Percentiles rank a stretch among this genome's conserved stretches.
Conservation (phyloP, 2,797 vertebrate genomes). For the Meriones psammophilus region DNA sequence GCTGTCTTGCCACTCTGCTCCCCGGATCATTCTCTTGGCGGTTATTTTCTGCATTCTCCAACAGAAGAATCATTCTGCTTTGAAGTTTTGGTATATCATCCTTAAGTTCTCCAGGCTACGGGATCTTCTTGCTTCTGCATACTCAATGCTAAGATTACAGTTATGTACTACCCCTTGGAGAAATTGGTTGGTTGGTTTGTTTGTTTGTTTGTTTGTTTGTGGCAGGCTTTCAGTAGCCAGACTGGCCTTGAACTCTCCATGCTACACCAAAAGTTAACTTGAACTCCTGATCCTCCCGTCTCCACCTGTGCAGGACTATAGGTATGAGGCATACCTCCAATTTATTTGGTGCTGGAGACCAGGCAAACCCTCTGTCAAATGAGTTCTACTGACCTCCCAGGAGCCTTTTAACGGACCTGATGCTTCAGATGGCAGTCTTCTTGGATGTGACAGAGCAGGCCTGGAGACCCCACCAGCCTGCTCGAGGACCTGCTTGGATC, state of each 20-base stretch:
- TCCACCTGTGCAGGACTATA: background rate
- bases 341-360: background rate
- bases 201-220: background rate
- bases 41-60: background rate
- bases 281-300: background rate
- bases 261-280: background rate
- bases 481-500: constrained; percentile 96
- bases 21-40: background rate
- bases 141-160: background rate
- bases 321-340: background rate
- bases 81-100: background rate
- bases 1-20: background rate
- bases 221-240: background rate
- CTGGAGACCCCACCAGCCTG: constrained; percentile 96
- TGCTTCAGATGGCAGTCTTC: constrained; percentile 97
- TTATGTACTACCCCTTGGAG: background rate
- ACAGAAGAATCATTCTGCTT: background rate
- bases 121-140: background rate
- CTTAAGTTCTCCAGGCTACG: background rate
- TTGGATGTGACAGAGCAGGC: constrained; percentile 97
- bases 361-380: background rate
- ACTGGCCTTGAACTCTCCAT: background rate
- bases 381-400: constrained; percentile 82
- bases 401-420: constrained; percentile 97
- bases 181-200: too few species aligned